Evolutionary conservation across 1,140 invertebrate genomes (phyloP).

Genomic region (Drosophila sulfurigaster): DNA sequence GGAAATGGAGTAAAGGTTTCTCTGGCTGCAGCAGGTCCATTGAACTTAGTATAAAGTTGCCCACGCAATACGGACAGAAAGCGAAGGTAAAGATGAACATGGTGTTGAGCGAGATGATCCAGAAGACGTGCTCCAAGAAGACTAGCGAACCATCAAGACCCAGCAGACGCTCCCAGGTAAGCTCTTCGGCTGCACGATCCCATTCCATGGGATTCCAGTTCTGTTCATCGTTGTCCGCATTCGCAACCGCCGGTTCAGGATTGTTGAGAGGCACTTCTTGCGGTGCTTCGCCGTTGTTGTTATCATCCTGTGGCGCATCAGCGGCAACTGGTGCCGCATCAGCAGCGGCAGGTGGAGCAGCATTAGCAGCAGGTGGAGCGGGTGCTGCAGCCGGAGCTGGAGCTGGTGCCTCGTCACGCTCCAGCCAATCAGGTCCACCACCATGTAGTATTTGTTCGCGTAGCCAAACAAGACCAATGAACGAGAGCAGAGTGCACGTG

Average conservation of each 20-base stretch:
- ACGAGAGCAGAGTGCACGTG: constrained; percentile 97
- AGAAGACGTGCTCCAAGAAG: constrained; percentile 99
- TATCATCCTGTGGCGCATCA: constrained; percentile 81
- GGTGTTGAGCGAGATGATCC: constrained; percentile 98
- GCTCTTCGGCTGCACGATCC: constrained; percentile 98
- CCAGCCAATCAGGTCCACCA: constrained; percentile 97
- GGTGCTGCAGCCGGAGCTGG: constrained; percentile 80
- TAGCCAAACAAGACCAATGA: constrained; percentile 98
- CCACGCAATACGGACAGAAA: constrained; percentile 98
- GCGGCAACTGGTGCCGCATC: constrained; percentile 51
- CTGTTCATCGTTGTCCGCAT: constrained; percentile 90
- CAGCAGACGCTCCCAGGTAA: constrained; percentile 98
- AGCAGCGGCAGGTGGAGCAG: constrained; percentile 58
- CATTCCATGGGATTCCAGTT: constrained; percentile 99
- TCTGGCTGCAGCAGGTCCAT: constrained; percentile 92
- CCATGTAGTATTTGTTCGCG: constrained; percentile 99
- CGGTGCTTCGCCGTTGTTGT: constrained; percentile 66
- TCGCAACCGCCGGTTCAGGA: constrained; percentile 60
- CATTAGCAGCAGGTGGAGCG: constrained; percentile 58
- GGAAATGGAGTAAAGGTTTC: constrained; percentile 92
- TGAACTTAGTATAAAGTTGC: constrained; percentile 92
- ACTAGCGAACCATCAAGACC: constrained; percentile 98
- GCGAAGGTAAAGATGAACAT: constrained; percentile 98
- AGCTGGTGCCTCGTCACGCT: constrained; percentile 87
- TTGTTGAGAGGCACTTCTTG: constrained; percentile 11